Evolutionary conservation across 2,113 vertebrate species (phyloP).

Genomic region (Cercocebus atys): DNA sequence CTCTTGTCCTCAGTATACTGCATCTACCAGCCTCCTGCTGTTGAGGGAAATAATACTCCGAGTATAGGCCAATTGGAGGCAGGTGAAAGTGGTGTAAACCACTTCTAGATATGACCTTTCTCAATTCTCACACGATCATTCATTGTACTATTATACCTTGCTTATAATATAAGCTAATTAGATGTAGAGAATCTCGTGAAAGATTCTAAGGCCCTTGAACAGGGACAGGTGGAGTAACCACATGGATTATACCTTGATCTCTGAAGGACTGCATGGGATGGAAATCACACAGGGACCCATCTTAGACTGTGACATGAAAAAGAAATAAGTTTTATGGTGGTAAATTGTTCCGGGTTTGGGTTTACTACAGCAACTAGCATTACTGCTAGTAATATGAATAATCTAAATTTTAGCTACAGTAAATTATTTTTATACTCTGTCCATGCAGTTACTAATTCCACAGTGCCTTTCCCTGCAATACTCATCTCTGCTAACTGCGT

Average conservation of each 20-base stretch:
- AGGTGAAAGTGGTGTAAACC: neutral
- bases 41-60: neutral
- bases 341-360: neutral
- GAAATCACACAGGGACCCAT: neutral
- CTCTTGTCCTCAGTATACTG: neutral
- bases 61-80: neutral
- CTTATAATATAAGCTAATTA: neutral
- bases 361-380: neutral
- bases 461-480: neutral
- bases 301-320: neutral
- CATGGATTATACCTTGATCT: fast-evolving
- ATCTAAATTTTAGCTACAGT: neutral
- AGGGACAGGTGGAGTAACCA: neutral
- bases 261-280: neutral
- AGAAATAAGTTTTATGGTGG: neutral
- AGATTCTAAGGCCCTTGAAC: neutral
- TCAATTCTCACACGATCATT: neutral
- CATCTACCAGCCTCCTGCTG: neutral
- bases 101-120: neutral
- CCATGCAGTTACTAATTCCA: neutral
- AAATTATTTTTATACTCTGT: neutral
- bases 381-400: neutral
- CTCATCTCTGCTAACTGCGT: neutral
- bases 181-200: neutral
- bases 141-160: neutral